A percentile compares a stretch with the other conserved stretches of the same genome.
Conservation (phyloP, 2,888 invertebrate genomes). For the Drosophila fulvimacula region DNA sequence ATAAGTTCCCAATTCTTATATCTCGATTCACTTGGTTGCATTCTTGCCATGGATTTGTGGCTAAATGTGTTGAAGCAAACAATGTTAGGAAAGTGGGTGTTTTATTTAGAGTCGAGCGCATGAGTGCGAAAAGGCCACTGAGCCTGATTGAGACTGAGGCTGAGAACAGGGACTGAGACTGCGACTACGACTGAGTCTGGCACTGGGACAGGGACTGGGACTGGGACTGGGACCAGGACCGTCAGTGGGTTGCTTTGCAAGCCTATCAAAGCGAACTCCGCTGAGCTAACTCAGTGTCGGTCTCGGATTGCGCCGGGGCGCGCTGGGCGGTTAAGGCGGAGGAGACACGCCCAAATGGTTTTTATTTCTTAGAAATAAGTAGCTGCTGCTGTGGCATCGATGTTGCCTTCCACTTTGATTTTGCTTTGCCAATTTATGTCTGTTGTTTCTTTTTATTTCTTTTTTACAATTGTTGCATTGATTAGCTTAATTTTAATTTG, state of each 20-base stretch:
- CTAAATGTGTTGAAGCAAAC: slow-evolving; percentile 27
- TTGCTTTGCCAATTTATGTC: slow-evolving; percentile 49
- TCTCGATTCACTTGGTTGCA: slow-evolving; percentile 31
- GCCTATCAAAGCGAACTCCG: slow-evolving; percentile 57
- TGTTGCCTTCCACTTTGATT: slow-evolving; percentile 32
- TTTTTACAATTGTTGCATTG: slow-evolving; percentile 9
- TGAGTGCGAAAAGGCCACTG: slow-evolving; percentile 62
- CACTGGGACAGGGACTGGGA: background rate
- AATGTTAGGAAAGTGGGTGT: slow-evolving; percentile 66
- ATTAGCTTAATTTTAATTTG: slow-evolving; percentile 27
- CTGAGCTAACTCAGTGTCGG: slow-evolving; percentile 30
- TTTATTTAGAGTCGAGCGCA: slow-evolving; percentile 73
- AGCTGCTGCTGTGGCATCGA: slow-evolving; percentile 43
- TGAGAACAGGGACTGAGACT: background rate
- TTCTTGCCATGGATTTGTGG: slow-evolving; percentile 30
- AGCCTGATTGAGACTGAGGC: slow-evolving; percentile 10
- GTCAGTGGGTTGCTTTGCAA: slow-evolving; percentile 18
- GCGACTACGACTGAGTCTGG: background rate
- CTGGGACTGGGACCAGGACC: slow-evolving; percentile 4
- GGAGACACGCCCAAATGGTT: slow-evolving; percentile 72
- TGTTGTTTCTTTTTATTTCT: slow-evolving; percentile 13
- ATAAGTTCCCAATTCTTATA: slow-evolving; percentile 40
- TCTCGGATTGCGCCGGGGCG: slow-evolving; percentile 22
- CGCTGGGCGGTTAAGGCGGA: slow-evolving; percentile 34
- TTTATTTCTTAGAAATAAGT: slow-evolving; percentile 75